phyloP scores from a whole-genome alignment of 1,140 invertebrate genomes.

The Drosophila grimshawi region DNA sequence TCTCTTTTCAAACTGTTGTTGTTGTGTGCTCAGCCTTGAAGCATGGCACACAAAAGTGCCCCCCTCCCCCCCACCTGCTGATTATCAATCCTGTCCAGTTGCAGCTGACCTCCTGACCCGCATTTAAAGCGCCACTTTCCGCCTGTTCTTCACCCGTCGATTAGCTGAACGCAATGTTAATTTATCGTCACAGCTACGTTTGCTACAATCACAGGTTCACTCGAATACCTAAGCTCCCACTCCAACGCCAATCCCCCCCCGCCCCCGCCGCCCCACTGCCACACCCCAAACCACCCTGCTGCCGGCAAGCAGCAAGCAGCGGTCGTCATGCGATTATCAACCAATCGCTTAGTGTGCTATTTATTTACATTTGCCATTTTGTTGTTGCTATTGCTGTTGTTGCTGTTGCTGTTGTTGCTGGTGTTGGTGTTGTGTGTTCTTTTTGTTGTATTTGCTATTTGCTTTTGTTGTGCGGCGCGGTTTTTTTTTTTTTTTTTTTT shows the following conservation, averaged over 20 bases:
- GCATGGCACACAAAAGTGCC: conserved; percentile 25
- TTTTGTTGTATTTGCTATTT: conserved; percentile 59
- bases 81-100: conserved; percentile 21
- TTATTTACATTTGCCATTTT: conserved; percentile 74
- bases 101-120: conserved; percentile 66
- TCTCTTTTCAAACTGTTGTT: background rate
- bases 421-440: conserved; percentile 21
- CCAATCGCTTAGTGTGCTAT: conserved; percentile 80
- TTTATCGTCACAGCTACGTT: conserved; percentile 61
- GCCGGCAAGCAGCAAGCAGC: conserved; percentile 14
- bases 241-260: background rate
- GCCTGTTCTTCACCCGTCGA: background rate
- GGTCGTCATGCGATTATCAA: conserved; percentile 81
- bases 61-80: background rate
- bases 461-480: conserved; percentile 50
- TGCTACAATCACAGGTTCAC: conserved; percentile 66
- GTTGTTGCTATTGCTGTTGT: conserved; percentile 32
- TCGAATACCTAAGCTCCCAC: conserved; percentile 3
- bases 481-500: conserved; percentile 54
- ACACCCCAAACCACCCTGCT: conserved; percentile 4
- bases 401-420: conserved; percentile 56
- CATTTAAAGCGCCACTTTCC: conserved; percentile 38
- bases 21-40: conserved; percentile 36
- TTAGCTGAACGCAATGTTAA: conserved; percentile 65
- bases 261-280: background rate